Conservation (phyloP, 2,113 vertebrate species). For the Clarias magur region DNA sequence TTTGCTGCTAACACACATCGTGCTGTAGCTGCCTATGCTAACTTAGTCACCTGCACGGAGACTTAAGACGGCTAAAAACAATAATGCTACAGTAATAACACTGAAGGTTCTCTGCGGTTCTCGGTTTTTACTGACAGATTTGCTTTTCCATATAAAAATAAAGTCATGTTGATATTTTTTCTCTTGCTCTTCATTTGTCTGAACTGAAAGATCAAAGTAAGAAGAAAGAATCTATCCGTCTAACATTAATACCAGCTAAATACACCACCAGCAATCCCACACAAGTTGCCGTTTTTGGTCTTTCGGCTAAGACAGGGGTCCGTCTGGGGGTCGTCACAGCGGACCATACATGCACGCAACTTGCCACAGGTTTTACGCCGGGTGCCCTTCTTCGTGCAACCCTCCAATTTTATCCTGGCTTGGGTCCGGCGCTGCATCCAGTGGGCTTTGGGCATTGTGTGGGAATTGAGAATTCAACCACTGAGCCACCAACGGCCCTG, state of each 20-base stretch:
- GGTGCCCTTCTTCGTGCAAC: too few relatives aligned
- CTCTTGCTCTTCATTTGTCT: not conserved
- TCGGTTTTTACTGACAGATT: not conserved
- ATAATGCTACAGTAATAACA: not conserved
- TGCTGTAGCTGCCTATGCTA: not conserved
- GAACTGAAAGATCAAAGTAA: not conserved
- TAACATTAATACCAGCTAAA: not conserved
- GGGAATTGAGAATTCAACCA: too few relatives aligned
- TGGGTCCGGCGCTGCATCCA: too few relatives aligned
- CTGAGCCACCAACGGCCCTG: too few relatives aligned
- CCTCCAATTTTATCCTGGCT: too few relatives aligned
- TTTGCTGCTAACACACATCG: not conserved
- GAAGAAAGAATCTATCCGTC: not conserved
- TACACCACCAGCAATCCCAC: not conserved
- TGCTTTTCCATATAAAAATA: not conserved
- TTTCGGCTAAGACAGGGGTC: too few relatives aligned
- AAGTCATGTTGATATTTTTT: not conserved
- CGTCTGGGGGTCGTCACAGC: too few relatives aligned
- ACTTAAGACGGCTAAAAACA: not conserved
- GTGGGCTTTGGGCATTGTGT: too few relatives aligned
- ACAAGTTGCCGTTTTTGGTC: too few relatives aligned
- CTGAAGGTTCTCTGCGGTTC: not conserved
- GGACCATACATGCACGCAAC: too few relatives aligned
- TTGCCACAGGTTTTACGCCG: too few relatives aligned
- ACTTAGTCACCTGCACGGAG: not conserved